phyloP scores from a whole-genome alignment of 2,113 vertebrate species.

The Syngnathoides biaculeatus region DNA sequence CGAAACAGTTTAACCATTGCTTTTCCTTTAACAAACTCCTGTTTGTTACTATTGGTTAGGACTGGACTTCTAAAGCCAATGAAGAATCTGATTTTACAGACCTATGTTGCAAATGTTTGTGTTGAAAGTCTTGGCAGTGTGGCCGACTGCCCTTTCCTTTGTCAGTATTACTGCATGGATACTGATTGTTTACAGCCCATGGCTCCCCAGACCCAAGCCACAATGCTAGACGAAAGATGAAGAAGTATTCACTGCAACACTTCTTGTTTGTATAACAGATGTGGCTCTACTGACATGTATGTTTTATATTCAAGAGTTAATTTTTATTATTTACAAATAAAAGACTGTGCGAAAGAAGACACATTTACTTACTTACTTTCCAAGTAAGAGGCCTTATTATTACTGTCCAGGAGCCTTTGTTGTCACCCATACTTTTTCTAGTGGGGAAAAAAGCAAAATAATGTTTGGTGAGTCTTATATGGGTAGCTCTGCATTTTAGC shows the following conservation, averaged over 20 bases:
- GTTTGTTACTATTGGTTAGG: slow-evolving; percentile 88
- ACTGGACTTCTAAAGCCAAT: slow-evolving; percentile 86
- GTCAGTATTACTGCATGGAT: slow-evolving; percentile 76
- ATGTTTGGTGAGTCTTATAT: too few relatives aligned
- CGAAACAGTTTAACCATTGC: slow-evolving; percentile 72
- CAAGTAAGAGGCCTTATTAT: slow-evolving; percentile 5
- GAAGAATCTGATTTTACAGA: slow-evolving; percentile 53
- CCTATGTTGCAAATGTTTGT: slow-evolving; percentile 56
- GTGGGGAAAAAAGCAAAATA: too few relatives aligned
- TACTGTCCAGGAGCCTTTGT: background rate
- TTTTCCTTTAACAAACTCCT: slow-evolving; percentile 37
- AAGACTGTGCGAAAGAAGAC: slow-evolving; percentile 79
- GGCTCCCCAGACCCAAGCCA: slow-evolving; percentile 66
- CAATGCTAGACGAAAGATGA: slow-evolving; percentile 69
- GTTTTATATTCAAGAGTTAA: slow-evolving; percentile 83
- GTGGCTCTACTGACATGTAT: slow-evolving; percentile 81
- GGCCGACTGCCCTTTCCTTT: slow-evolving; percentile 79
- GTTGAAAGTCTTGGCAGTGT: slow-evolving; percentile 73
- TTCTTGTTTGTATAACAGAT: slow-evolving; percentile 82
- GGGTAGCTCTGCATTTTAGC: too few relatives aligned
- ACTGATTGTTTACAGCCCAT: slow-evolving; percentile 81
- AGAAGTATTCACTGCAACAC: slow-evolving; percentile 80
- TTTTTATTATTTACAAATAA: slow-evolving; percentile 87
- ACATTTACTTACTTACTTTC: slow-evolving; percentile 33
- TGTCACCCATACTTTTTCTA: background rate